phyloP scores from a whole-genome alignment of 2,797 vertebrate genomes.

The Protonibea diacanthus region DNA sequence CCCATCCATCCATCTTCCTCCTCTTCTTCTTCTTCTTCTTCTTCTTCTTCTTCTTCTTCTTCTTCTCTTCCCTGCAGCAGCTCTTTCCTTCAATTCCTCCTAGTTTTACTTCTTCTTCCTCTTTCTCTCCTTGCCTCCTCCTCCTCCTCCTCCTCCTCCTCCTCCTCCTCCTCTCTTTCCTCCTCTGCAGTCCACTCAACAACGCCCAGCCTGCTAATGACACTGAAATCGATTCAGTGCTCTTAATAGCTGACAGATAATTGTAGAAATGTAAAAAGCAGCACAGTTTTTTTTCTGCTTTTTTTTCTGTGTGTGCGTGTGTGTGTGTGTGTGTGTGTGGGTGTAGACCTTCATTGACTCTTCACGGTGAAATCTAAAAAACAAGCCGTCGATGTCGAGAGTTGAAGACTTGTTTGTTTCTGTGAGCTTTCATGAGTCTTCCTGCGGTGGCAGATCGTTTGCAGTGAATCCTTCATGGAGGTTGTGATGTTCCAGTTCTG shows the following conservation, averaged over 20 bases:
- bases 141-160: not conserved
- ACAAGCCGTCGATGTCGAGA: no score
- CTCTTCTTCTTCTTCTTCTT: not conserved
- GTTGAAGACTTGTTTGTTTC: not conserved
- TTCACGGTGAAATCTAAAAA: no score
- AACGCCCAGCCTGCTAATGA: slow-evolving; percentile 60
- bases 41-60: not conserved
- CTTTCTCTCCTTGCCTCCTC: not conserved
- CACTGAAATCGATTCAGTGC: slow-evolving; percentile 53
- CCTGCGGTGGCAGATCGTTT: no score
- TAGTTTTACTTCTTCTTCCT: slow-evolving; percentile 1
- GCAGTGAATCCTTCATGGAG: not conserved
- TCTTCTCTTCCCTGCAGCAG: not conserved
- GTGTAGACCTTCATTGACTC: no score
- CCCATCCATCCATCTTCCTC: not conserved
- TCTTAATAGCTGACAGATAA: slow-evolving; percentile 63
- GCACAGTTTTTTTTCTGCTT: not conserved
- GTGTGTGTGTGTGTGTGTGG: not conserved
- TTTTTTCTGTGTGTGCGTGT: not conserved
- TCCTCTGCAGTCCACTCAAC: slow-evolving; percentile 42
- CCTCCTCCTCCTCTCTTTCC: not conserved
- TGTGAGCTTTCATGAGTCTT: no score
- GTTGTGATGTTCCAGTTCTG: no score
- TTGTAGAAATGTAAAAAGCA: slow-evolving; percentile 52
- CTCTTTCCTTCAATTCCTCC: not conserved